phyloP scores from a whole-genome alignment of 2,797 vertebrate genomes.

The Gastrophryne carolinensis region DNA sequence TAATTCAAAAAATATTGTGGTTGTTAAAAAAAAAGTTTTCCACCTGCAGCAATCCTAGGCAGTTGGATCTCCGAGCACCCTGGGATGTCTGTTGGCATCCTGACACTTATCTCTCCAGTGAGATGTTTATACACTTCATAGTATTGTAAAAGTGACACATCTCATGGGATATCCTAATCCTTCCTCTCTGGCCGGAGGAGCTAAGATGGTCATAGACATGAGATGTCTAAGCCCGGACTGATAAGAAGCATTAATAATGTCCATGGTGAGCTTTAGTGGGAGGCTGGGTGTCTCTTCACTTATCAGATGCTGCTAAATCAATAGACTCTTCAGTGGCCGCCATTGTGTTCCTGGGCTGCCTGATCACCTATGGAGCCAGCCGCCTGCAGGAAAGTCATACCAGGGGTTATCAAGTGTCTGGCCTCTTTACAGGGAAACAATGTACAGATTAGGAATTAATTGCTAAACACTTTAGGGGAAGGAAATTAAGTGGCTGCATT shows the following conservation, averaged over 20 bases:
- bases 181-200: not conserved
- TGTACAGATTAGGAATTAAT: conserved; percentile 37
- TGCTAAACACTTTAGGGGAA: conserved; percentile 12
- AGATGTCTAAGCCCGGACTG: conserved; percentile 16
- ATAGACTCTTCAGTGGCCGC: conserved; percentile 24
- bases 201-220: conserved; percentile 18
- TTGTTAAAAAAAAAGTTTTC: too few relatives aligned
- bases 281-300: conserved; percentile 4
- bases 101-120: too few relatives aligned
- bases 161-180: conserved; percentile 14
- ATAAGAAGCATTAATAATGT: conserved; percentile 29
- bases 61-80: too few relatives aligned
- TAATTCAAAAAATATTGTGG: too few relatives aligned
- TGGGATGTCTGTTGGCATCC: not conserved
- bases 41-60: too few relatives aligned
- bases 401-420: conserved; percentile 11
- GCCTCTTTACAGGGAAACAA: conserved; percentile 24
- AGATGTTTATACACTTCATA: not conserved
- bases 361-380: conserved; percentile 27
- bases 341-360: conserved; percentile 12
- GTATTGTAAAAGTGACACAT: conserved; percentile 2
- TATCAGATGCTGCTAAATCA: conserved; percentile 30
- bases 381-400: not conserved
- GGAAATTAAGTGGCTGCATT: conserved; percentile 23
- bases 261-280: conserved; percentile 5